Evolutionary conservation across 2,888 invertebrate genomes (phyloP), one percentile per base, ranked within the genome.

Genomic region (Pimpla rufipes): DNA sequence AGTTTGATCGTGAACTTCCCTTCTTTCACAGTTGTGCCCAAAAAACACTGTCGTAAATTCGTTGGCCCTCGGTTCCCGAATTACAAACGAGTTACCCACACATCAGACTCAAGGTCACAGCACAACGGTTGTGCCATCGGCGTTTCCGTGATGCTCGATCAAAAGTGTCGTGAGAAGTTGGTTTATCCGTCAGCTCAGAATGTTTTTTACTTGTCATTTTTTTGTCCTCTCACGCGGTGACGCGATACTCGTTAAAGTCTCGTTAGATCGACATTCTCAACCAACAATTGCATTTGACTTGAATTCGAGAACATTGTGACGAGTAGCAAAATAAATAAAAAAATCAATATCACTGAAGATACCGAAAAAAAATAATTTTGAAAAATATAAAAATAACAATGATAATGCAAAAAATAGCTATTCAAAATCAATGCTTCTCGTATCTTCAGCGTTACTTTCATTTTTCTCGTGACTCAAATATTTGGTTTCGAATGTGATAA

Each of bases 141-240:
- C 29, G 16, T 8, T 45, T 73, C 45, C 23, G 10, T 59, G 23
- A 16, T 35, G 7, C 29, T n/a, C 45, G 16, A 57, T 57, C 29
- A 57, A 47, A 57, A 59, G 29, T 57, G 42, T 73, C 59, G 71
- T 59, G 45, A 59, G 29, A 73, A 45, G 21, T 40, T 21, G 62
- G 21, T 18, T 59, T 57, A 13, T 42, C 42, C 10, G 50, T 8
- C 13, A 21, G 23, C 59, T 11, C 42, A 37, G 37, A 55, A 52
- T 29, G 29, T 35, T 59, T 35, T 16, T 13, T 5, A 11, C 11
- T 59, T 52, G 37, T 47, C 16, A 23, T 59, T 35, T 59, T 74
- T 55, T 21, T 52, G 50, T 57, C 29, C 37, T 52, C 23, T 64
- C 79, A 62, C 59, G 52, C 73, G 77, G 82, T 85, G 83, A 85